These are phyloP conservation scores for Stegana nigrithorax DNA, from an alignment of 2,888 invertebrate genomes.

Conservation along the genomic window DNA sequence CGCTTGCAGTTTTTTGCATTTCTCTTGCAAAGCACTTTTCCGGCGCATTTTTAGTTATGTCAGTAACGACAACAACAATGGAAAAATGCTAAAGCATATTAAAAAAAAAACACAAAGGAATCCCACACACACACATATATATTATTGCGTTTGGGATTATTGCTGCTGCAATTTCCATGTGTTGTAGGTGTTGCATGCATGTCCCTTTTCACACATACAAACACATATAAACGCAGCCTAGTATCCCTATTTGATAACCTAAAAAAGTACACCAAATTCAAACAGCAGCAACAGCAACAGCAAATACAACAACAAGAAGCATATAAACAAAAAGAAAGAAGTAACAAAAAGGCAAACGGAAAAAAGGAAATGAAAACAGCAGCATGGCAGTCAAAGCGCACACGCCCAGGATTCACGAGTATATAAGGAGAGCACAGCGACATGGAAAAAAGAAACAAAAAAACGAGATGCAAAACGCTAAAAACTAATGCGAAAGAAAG, in stretches of 20 bases:
- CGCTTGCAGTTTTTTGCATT: constrained; percentile 22
- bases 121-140: too few species aligned
- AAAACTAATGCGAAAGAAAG: constrained; percentile 66
- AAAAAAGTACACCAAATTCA: constrained; percentile 61
- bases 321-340: neutral
- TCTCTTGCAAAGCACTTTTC: constrained; percentile 10
- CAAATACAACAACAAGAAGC: constrained; percentile 25
- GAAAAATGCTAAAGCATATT: too few species aligned
- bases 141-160: too few species aligned
- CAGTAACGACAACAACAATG: constrained; percentile 21
- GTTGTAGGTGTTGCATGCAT: constrained; percentile 35
- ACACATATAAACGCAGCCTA: constrained; percentile 19
- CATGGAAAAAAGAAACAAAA: constrained; percentile 59
- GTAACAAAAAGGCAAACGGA: neutral
- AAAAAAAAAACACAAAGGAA: neutral
- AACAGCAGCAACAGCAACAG: constrained; percentile 45
- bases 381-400: constrained; percentile 35
- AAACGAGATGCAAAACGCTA: constrained; percentile 65
- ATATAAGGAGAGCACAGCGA: constrained; percentile 33
- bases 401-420: constrained; percentile 41
- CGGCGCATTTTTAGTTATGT: constrained; percentile 47
- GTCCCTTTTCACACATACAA: constrained; percentile 20
- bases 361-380: constrained; percentile 12
- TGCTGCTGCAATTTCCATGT: too few species aligned
- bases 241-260: constrained; percentile 62